These are phyloP conservation scores for Felis chaus DNA, from an alignment of 2,113 vertebrate species.

Conservation along the genomic window DNA sequence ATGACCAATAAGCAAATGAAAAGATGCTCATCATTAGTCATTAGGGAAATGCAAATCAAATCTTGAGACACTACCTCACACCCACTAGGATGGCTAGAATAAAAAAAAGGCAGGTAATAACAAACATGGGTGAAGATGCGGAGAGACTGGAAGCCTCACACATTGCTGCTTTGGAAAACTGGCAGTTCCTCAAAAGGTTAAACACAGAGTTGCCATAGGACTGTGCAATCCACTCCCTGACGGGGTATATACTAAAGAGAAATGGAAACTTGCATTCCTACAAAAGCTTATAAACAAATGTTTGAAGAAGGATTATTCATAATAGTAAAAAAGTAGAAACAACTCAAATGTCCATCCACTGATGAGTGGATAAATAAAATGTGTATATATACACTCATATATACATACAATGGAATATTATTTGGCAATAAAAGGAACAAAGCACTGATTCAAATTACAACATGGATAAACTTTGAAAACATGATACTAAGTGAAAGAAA, in stretches of 20 bases:
- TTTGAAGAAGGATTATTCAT: neutral
- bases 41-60: neutral
- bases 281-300: neutral
- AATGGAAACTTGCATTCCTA: neutral
- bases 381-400: neutral
- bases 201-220: neutral
- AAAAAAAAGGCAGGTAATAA: neutral
- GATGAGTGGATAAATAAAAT: neutral
- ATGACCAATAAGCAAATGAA: neutral
- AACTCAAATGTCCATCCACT: neutral
- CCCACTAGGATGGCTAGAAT: neutral
- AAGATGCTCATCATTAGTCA: neutral
- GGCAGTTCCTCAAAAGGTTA: neutral
- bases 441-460: neutral
- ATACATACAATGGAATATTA: neutral
- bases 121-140: neutral
- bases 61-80: neutral
- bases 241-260: neutral
- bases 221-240: neutral
- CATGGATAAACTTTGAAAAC: neutral
- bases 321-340: neutral
- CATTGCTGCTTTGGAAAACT: neutral
- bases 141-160: neutral
- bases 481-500: neutral
- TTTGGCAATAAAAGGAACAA: neutral